These are phyloP conservation scores for Lagria hirta DNA, from an alignment of 2,888 invertebrate species.

Conservation along the genomic window DNA sequence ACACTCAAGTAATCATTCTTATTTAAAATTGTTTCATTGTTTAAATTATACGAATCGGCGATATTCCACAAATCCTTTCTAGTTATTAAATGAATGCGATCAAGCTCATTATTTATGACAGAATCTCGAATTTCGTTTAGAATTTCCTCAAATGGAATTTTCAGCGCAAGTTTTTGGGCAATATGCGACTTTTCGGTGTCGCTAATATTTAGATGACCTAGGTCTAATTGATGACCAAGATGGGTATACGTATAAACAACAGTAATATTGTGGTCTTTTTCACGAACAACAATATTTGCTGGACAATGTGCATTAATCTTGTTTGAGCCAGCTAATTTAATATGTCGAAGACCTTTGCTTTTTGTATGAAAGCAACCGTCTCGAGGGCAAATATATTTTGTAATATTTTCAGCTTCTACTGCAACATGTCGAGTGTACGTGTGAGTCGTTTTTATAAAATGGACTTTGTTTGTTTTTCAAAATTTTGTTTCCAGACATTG, in stretches of 20 bases:
- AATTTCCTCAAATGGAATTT: slow-evolving; percentile 6
- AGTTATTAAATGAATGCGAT: slow-evolving; percentile 11
- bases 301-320: slow-evolving; percentile 4
- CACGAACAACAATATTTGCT: not conserved
- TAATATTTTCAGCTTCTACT: too few relatives aligned
- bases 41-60: too few relatives aligned
- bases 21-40: too few relatives aligned
- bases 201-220: slow-evolving; percentile 15
- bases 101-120: not conserved
- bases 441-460: too few relatives aligned
- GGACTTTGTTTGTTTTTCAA: too few relatives aligned
- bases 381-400: too few relatives aligned
- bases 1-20: too few relatives aligned
- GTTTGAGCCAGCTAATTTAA: too few relatives aligned
- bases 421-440: too few relatives aligned
- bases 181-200: not conserved
- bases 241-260: slow-evolving; percentile 12
- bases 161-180: slow-evolving; percentile 12
- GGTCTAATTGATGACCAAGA: slow-evolving; percentile 12
- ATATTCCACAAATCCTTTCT: slow-evolving; percentile 15
- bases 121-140: slow-evolving; percentile 9
- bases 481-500: too few relatives aligned
- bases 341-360: too few relatives aligned
- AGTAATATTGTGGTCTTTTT: not conserved
- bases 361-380: too few relatives aligned